phyloP scores from a whole-genome alignment of 2,113 vertebrate genomes.

The Cephalopholis sonnerati region DNA sequence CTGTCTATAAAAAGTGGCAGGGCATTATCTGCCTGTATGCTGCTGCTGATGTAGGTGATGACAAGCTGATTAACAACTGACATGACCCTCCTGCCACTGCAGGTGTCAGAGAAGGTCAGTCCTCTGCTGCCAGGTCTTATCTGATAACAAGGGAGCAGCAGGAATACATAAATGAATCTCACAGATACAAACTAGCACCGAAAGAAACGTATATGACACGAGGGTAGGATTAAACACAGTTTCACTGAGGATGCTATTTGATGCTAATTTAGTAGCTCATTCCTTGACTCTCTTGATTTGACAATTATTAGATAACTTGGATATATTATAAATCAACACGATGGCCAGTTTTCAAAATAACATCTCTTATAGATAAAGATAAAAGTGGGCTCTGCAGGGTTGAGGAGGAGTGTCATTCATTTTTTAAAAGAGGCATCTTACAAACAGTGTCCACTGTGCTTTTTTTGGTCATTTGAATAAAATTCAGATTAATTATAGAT shows the following conservation, averaged over 20 bases:
- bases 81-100: conserved; percentile 8
- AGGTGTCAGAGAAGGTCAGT: conserved; percentile 14
- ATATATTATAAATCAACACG: neutral
- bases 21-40: conserved; percentile 1
- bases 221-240: too few relatives aligned
- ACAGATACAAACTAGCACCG: neutral
- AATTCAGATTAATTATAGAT: conserved; percentile 51
- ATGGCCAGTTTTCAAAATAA: too few relatives aligned
- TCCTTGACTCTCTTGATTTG: too few relatives aligned
- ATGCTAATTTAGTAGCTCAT: neutral
- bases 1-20: neutral
- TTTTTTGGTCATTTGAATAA: conserved; percentile 22
- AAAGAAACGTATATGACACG: neutral
- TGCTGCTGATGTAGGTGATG: neutral
- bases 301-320: neutral
- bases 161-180: neutral
- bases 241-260: neutral
- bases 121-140: neutral
- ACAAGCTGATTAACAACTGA: conserved; percentile 36
- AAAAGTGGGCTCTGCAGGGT: neutral
- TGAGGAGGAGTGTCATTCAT: conserved; percentile 22
- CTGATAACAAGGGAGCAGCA: conserved; percentile 5
- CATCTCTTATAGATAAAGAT: neutral
- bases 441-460: conserved; percentile 27
- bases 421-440: conserved; percentile 42